Percentiles rank a stretch among this genome's conserved stretches.
Evolutionary conservation across 2,888 invertebrate genomes (phyloP).

Genomic region (Lycocerus yunnanus): DNA sequence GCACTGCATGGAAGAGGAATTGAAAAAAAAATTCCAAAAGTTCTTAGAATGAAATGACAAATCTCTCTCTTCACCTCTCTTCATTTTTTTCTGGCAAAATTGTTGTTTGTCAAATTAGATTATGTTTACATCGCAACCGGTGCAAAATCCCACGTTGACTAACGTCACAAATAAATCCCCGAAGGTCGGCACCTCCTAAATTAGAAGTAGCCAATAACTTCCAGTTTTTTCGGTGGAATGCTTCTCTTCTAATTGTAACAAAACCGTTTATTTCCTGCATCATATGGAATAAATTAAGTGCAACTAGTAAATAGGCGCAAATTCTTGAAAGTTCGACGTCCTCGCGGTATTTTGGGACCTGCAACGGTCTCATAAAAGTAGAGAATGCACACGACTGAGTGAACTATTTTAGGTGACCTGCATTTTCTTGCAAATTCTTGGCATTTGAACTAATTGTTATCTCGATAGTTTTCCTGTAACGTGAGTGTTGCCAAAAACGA

Average conservation of each 20-base stretch:
- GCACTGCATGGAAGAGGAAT: not conserved
- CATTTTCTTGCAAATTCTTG: conserved; percentile 29
- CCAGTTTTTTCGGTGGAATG: not conserved
- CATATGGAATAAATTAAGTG: conserved; percentile 18
- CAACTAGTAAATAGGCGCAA: conserved; percentile 24
- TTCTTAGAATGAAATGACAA: too few relatives aligned
- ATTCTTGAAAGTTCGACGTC: conserved; percentile 31
- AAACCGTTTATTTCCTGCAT: conserved; percentile 14
- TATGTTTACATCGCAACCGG: not conserved
- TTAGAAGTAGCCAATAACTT: not conserved
- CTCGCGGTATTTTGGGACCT: conserved; percentile 24
- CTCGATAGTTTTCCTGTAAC: conserved; percentile 1
- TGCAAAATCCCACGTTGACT: not conserved
- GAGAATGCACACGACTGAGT: conserved; percentile 23
- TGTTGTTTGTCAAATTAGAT: not conserved
- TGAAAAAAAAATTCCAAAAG: too few relatives aligned
- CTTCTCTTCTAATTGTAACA: not conserved
- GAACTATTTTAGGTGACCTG: conserved; percentile 28
- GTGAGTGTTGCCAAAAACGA: not conserved
- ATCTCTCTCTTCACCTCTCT: too few relatives aligned
- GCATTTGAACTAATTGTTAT: conserved; percentile 15
- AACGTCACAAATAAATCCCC: not conserved
- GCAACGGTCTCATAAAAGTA: conserved; percentile 28
- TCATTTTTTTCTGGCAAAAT: not conserved
- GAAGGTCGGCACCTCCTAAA: not conserved